Evolutionary conservation across 1,140 invertebrate species (phyloP).

Genomic region (Heliothis virescens): DNA sequence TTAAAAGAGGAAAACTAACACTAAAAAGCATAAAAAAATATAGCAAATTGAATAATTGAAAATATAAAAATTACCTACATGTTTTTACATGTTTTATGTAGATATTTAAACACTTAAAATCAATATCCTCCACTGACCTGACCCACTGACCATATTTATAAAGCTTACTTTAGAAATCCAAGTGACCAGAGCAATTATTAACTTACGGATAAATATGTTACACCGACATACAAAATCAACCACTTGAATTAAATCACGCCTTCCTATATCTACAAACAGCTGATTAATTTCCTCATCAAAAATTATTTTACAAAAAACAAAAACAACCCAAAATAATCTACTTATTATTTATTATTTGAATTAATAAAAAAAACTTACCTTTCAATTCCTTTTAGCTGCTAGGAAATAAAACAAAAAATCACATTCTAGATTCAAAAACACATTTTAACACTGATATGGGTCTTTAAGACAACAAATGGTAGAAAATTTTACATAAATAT

Average conservation of each 20-base stretch:
- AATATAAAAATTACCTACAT: too few relatives aligned
- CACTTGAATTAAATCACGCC: background rate
- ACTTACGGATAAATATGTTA: too few relatives aligned
- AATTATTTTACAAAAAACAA: background rate
- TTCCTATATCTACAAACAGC: background rate
- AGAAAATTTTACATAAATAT: constrained; percentile 27
- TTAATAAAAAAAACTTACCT: constrained; percentile 9
- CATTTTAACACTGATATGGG: constrained; percentile 16
- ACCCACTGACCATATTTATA: too few relatives aligned
- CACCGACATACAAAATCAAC: background rate
- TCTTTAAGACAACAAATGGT: constrained; percentile 11
- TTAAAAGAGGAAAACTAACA: too few relatives aligned
- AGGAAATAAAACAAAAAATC: constrained; percentile 14
- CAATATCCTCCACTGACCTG: too few relatives aligned
- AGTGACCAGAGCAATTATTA: too few relatives aligned
- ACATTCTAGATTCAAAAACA: constrained; percentile 10
- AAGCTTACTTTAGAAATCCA: too few relatives aligned
- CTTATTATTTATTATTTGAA: too few relatives aligned
- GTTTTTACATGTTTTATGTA: too few relatives aligned
- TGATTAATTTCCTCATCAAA: background rate
- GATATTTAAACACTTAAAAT: too few relatives aligned
- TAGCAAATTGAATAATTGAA: too few relatives aligned
- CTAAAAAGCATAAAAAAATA: too few relatives aligned
- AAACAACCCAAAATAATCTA: background rate
- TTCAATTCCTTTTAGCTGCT: background rate